Evolutionary conservation across 2,797 vertebrate genomes (phyloP).

Genomic region (Coracias cyanogaster): DNA sequence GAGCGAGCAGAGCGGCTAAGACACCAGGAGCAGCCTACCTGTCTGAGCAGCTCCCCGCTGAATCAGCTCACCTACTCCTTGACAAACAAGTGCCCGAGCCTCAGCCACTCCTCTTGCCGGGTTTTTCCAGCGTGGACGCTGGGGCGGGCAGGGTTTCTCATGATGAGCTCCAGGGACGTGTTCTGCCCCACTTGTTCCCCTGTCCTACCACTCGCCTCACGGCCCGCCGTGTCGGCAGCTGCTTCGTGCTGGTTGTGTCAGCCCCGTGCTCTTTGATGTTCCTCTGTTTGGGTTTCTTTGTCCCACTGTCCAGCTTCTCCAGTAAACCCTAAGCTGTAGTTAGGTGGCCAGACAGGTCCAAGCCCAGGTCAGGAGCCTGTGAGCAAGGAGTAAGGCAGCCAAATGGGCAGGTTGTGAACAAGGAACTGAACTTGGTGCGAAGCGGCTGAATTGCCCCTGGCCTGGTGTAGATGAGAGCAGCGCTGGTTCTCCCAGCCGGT

Average conservation of each 20-base stretch:
- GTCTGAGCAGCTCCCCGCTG: background rate
- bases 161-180: rapidly evolving
- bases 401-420: slow-evolving; percentile 34
- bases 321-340: background rate
- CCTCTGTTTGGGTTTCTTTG: background rate
- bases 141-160: background rate
- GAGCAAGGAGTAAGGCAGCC: slow-evolving; percentile 57
- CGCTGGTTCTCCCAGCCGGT: slow-evolving; percentile 19
- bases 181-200: background rate
- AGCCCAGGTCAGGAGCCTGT: background rate
- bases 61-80: background rate
- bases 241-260: background rate
- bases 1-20: background rate
- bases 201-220: rapidly evolving
- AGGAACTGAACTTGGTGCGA: background rate
- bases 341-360: background rate
- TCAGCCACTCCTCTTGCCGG: background rate
- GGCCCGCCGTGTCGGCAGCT: rapidly evolving
- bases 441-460: slow-evolving; percentile 13
- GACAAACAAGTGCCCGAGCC: background rate
- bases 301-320: background rate
- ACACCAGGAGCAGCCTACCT: background rate
- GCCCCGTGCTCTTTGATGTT: background rate
- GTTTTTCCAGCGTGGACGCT: background rate
- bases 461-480: background rate